Evolutionary conservation across 2,113 vertebrate genomes (phyloP).

Genomic region (Heterocephalus glaber): DNA sequence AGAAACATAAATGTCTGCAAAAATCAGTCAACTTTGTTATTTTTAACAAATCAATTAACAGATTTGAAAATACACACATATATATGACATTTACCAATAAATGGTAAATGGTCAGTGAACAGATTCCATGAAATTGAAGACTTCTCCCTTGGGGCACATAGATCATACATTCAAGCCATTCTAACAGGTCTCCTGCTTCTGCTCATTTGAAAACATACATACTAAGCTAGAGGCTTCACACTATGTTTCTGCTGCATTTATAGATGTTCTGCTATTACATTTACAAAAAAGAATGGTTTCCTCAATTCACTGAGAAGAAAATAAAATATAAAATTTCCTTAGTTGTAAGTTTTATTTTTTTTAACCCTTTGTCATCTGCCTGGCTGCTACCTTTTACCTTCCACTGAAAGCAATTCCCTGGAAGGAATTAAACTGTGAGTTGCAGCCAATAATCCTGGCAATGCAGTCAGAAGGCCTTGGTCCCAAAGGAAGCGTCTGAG

Average conservation of each 20-base stretch:
- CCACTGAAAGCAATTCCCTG: not conserved
- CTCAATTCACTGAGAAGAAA: not conserved
- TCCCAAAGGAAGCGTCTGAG: not conserved
- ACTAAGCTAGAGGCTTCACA: not conserved
- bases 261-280: not conserved
- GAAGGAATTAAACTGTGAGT: not conserved
- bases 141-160: not conserved
- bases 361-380: not conserved
- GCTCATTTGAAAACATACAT: not conserved
- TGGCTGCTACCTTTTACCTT: not conserved
- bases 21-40: not conserved
- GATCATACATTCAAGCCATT: not conserved
- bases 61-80: not conserved
- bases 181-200: not conserved
- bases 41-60: not conserved
- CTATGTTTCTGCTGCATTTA: not conserved
- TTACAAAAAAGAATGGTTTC: not conserved
- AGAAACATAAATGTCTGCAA: not conserved
- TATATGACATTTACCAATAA: not conserved
- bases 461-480: not conserved
- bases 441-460: not conserved
- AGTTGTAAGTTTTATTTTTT: not conserved
- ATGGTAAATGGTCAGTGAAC: not conserved
- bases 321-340: slow-evolving; percentile 1
- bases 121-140: not conserved